Evolutionary conservation across 2,888 invertebrate species (phyloP), one percentile per base, ranked within the genome.

Genomic region (Agrochola lota): DNA sequence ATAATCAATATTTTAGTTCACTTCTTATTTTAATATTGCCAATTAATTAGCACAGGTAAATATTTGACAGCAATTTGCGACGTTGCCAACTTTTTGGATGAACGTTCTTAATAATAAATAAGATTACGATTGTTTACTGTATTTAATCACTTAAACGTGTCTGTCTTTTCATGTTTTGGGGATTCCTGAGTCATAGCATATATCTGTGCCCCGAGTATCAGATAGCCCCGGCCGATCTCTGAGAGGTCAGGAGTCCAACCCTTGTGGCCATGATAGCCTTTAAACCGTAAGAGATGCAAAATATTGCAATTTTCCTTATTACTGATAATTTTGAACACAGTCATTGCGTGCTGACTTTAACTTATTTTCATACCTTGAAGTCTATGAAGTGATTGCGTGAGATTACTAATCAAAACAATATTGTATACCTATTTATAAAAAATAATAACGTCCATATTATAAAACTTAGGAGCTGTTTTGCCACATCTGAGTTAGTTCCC

Each of bases 141-240:
- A 40, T n/a, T 15, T n/a, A n/a, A 35, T 35, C 35, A n/a, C 40
- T 15, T 64, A 40, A 66, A 66, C 26, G 66, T 43, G 15, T 17
- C 6, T n/a, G 7, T 26, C 43, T 46, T 46, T 43, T 43, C 11
- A 46, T 9, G 3, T 20, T 76, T 26, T 23, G 17, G 60, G 40
- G 5, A 40, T 40, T 26, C 77, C 77, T 7, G 2, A 35, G 15
- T 26, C 20, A 7, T 9, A 66, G n/a, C 40, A 64, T 15, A 46
- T 3, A 46, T 46, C 4, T 43, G 40, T 43, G 40, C n/a, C n/a
- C 9, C 20, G 2, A 59, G 12, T 46, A 46, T 5, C 9, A 20
- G 77, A 74, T 76, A 74, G 15, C 77, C 35, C 17, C 12, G 20
- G 0, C 26, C 49, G 17, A 76, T 40, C 59, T 59, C 26, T 60